phyloP scores from a whole-genome alignment of 2,113 vertebrate genomes.

The Podiceps cristatus region DNA sequence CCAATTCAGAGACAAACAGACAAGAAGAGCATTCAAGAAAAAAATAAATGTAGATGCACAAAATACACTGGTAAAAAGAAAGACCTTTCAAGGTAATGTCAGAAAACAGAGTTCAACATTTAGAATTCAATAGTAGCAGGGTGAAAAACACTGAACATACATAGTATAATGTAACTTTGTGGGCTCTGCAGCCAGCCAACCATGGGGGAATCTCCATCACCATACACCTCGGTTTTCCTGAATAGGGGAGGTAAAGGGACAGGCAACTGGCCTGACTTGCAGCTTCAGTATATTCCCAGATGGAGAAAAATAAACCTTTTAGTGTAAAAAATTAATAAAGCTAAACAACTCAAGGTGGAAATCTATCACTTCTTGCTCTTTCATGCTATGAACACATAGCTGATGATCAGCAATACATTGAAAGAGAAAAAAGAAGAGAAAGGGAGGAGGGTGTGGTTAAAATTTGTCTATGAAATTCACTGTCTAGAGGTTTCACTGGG shows the following conservation, averaged over 20 bases:
- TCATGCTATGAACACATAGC: neutral
- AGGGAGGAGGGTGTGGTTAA: neutral
- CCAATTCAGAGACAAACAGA: neutral
- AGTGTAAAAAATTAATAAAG: neutral
- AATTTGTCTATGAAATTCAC: neutral
- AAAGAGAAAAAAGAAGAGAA: neutral
- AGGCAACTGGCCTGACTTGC: neutral
- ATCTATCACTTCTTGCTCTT: neutral
- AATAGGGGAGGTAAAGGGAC: neutral
- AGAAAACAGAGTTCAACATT: neutral
- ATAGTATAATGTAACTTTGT: neutral
- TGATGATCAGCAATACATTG: neutral
- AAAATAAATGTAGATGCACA: neutral
- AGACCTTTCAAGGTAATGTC: neutral
- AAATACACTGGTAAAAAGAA: neutral
- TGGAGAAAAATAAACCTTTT: neutral
- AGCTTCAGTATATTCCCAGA: neutral
- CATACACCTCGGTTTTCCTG: rapidly evolving
- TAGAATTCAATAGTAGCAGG: neutral
- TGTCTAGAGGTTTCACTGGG: neutral
- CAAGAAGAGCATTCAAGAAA: neutral
- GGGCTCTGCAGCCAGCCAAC: neutral
- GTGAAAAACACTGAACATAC: neutral
- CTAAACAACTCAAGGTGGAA: neutral
- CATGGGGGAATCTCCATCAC: neutral